Percentiles rank a stretch among this genome's conserved stretches.
These are phyloP conservation scores for Idaea dimidiata DNA, from an alignment of 2,888 invertebrate species.

Conservation along the genomic window DNA sequence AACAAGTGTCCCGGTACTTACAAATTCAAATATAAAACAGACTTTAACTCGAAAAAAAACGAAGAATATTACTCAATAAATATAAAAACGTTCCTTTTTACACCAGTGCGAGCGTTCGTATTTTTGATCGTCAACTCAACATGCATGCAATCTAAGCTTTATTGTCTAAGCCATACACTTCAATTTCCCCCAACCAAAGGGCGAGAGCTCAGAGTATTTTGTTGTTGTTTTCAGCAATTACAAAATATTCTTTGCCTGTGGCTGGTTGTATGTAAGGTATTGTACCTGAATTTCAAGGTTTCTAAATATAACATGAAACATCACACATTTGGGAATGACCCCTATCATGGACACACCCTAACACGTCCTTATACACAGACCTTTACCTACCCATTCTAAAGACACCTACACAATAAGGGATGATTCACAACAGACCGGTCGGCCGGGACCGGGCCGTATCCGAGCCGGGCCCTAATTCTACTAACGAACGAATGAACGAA, in stretches of 20 bases:
- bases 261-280: constrained; percentile 92
- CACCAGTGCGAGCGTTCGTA: not conserved
- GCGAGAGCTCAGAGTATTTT: constrained; percentile 73
- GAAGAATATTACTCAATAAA: not conserved
- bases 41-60: not conserved
- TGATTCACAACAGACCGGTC: too few relatives aligned
- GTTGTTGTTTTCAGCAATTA: constrained; percentile 86
- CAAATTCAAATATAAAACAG: not conserved
- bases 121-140: not conserved
- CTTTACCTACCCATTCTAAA: constrained; percentile 9
- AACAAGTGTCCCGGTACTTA: not conserved
- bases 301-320: constrained; percentile 49
- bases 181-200: constrained; percentile 9
- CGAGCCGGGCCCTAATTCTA: too few relatives aligned
- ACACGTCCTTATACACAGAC: not conserved
- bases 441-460: too few relatives aligned
- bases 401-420: too few relatives aligned
- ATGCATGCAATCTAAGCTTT: constrained; percentile 5
- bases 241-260: constrained; percentile 92
- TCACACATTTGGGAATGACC: constrained; percentile 44
- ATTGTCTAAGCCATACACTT: constrained; percentile 10
- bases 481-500: too few relatives aligned
- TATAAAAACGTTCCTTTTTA: not conserved
- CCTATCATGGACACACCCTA: constrained; percentile 48
- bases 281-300: constrained; percentile 73